phyloP scores from a whole-genome alignment of 2,888 invertebrate species.

The Eilema sororculum region DNA sequence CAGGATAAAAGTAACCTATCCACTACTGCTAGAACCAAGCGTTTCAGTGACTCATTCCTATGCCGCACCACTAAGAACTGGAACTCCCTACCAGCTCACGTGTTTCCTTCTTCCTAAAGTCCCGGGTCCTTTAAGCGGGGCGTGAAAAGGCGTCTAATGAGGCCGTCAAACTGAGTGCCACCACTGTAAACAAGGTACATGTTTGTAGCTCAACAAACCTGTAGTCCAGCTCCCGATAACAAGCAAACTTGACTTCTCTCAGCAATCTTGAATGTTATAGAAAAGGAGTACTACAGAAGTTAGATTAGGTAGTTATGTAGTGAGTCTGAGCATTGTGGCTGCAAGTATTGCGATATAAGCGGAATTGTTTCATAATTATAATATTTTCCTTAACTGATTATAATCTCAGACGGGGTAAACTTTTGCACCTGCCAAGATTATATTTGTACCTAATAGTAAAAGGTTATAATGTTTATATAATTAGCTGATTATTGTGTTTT shows the following conservation, averaged over 20 bases:
- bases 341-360: slow-evolving; percentile 7
- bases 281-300: background rate
- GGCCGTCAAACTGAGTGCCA: too few relatives aligned
- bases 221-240: background rate
- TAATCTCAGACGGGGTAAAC: slow-evolving; percentile 28
- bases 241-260: too few relatives aligned
- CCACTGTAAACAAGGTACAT: too few relatives aligned
- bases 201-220: background rate
- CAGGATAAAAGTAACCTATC: background rate
- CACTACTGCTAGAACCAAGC: too few relatives aligned
- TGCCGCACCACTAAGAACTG: too few relatives aligned
- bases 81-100: too few relatives aligned
- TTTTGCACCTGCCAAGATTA: slow-evolving; percentile 18
- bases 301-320: background rate
- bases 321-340: background rate
- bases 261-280: background rate
- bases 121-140: too few relatives aligned
- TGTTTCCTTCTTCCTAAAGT: too few relatives aligned
- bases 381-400: slow-evolving; percentile 23
- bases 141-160: too few relatives aligned
- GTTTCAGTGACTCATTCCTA: too few relatives aligned
- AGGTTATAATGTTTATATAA: background rate
- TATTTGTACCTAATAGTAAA: background rate
- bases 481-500: background rate
- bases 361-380: slow-evolving; percentile 20